Evolutionary conservation across 2,113 vertebrate genomes (phyloP).

Genomic region (Caranx melampygus): DNA sequence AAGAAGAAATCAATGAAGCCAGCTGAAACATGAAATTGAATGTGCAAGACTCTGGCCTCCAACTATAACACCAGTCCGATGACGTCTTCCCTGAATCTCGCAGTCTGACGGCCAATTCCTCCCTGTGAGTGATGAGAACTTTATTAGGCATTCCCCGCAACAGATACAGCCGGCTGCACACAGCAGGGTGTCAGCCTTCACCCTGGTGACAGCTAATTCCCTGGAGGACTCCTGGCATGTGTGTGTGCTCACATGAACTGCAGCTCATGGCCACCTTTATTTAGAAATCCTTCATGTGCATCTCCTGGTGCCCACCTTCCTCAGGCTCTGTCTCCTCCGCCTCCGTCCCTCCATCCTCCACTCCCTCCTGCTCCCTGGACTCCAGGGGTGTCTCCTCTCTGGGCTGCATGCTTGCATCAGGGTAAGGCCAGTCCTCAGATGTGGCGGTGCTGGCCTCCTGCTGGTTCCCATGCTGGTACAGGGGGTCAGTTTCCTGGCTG

Average conservation of each 20-base stretch:
- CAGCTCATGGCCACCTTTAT: conserved; percentile 57
- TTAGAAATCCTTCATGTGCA: conserved; percentile 68
- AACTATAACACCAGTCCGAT: conserved; percentile 39
- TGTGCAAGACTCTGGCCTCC: conserved; percentile 48
- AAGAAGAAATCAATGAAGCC: conserved; percentile 45
- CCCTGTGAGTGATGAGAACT: conserved; percentile 71
- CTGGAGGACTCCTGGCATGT: conserved; percentile 56
- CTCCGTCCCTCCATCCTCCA: conserved; percentile 64
- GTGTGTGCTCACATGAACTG: conserved; percentile 47
- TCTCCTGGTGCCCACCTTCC: conserved; percentile 80
- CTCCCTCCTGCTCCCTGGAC: conserved; percentile 66
- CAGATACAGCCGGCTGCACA: conserved; percentile 64
- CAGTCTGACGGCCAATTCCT: conserved; percentile 60
- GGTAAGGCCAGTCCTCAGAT: conserved; percentile 70
- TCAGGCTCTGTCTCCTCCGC: conserved; percentile 76
- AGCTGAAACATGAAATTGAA: conserved; percentile 64
- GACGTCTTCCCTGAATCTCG: conserved; percentile 51
- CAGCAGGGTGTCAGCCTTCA: conserved; percentile 59
- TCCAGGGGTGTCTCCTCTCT: conserved; percentile 64
- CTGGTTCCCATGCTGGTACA: conserved; percentile 56
- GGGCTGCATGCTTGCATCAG: conserved; percentile 62
- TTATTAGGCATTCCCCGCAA: conserved; percentile 68
- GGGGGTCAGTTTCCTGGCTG: conserved; percentile 78
- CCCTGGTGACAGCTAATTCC: conserved; percentile 74
- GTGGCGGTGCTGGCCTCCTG: conserved; percentile 63